Evolutionary conservation across 2,113 vertebrate genomes (phyloP), one percentile per base, ranked within the genome.

Genomic region (Strix aluco): DNA sequence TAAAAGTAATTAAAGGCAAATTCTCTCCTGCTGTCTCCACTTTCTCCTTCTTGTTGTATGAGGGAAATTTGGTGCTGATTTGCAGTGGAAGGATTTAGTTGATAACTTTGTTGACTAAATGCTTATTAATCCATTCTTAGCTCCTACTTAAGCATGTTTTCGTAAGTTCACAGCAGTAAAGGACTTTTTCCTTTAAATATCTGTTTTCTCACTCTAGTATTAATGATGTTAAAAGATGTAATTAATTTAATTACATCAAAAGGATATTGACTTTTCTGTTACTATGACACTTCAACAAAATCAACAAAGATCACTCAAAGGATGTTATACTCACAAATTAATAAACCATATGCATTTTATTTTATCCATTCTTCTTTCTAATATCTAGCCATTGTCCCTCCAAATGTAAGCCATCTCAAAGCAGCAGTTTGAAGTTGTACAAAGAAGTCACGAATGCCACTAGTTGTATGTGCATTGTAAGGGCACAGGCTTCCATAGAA

Each of bases 401-500:
- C 17, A 5, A 5, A 17, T 1, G 5, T 1, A 6, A 75, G 11
- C 61, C 30, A 47, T 38, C n/a, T 47, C 46, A 57, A 51, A 80
- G 69, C 40, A 74, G 61, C 32, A 52, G 7, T 30, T 8, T 71
- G 17, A 44, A 58, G 23, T 1, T 27, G 34, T 4, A 9, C 14
- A 10, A 10, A 61, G 36, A 21, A 66, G 15, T 23, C 12, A 3
- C 2, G 17, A 26, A 10, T 13, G 22, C 3, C 0, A 2, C 29
- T 69, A 9, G 10, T 7, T 70, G 22, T 2, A 27, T 20, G 9
- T 5, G 12, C 19, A 29, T 15, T 26, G 47, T n/a, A 29, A 12
- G 44, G 47, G 23, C 40, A 2, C 2, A 8, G 22, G 26, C 5
- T 38, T 8, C 36, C 59, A 5, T 10, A 23, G 59, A 12, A 4